Base-by-base conservation (phyloP, 2,888 invertebrate species). In the Rosalia funebris region DNA sequence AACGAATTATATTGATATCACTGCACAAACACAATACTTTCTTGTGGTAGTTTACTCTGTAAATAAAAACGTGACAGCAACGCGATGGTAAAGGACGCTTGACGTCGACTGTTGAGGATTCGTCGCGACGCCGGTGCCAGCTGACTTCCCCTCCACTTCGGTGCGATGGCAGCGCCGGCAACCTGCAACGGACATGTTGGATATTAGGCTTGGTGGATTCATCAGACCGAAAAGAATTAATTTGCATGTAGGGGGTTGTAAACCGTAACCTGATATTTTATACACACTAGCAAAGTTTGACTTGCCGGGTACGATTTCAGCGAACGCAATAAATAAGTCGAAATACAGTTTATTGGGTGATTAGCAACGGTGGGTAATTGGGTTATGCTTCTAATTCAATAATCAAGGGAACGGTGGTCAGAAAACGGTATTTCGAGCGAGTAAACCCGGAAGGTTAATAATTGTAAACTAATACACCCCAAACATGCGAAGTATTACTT, bases 31-130 rank as follows among this genome's bases (percentile, higher is more conserved):
- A 66, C 65, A 63, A 62, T 48, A 32, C 34, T 19, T 31, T 10
- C 32, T 25, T 42, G 16, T 25, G 4, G 41, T 10, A 10, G 39
- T 10, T 37, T 54, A 31, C 54, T 25, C 36, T 58, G 32, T 44
- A 9, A 11, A 48, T n/a, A 48, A 52, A 48, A 52, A 19, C 55
- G 42, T 48, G 52, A 52, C 45, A 19, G 41, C 45, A 42, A 16
- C 55, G 50, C 61, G 55, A 52, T 46, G 57, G 62, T 61, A 82
- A 77, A 75, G 79, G 82, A 81, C 81, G 82, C 81, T 82, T 81
- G 83, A 81, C 83, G 83, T 83, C 84, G 84, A 84, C 84, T 85
- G 83, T 81, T 77, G 81, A 82, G 83, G 83, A 82, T 81, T 80
- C 81, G 80, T 79, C 82, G 83, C 82, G 84, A 82, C 81, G 83